Evolutionary conservation across 2,888 invertebrate species (phyloP).

Genomic region (Catocala nupta): DNA sequence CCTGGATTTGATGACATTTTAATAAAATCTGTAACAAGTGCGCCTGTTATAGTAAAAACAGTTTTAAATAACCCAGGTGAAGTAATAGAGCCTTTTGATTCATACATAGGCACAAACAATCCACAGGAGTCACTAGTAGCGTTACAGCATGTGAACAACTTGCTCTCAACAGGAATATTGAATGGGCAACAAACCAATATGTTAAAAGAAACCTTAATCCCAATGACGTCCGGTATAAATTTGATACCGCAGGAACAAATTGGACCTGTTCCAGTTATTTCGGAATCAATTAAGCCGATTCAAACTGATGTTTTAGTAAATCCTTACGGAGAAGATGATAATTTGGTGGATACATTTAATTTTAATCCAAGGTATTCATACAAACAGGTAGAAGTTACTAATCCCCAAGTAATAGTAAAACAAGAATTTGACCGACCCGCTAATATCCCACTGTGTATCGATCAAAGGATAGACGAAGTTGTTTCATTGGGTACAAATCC

Average conservation of each 20-base stretch:
- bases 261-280: conserved; percentile 1
- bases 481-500: conserved; percentile 20
- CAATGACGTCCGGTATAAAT: conserved; percentile 25
- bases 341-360: conserved; percentile 25
- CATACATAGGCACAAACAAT: conserved; percentile 50
- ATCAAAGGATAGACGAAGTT: conserved; percentile 48
- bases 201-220: conserved; percentile 29
- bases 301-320: conserved; percentile 9
- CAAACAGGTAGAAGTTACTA: conserved; percentile 51
- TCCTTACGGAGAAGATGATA: conserved; percentile 23
- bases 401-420: conserved; percentile 48
- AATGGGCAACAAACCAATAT: conserved; percentile 30
- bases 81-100: conserved; percentile 46
- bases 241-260: background rate
- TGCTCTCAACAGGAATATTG: conserved; percentile 54
- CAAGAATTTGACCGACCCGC: conserved; percentile 42
- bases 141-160: conserved; percentile 50
- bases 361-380: conserved; percentile 54
- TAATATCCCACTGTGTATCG: conserved; percentile 47
- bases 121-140: conserved; percentile 51
- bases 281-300: background rate
- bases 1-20: conserved; percentile 56
- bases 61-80: conserved; percentile 20
- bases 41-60: background rate
- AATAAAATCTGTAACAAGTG: conserved; percentile 40